These are phyloP conservation scores for Heliangelus exortis DNA, from an alignment of 2,797 vertebrate genomes.

Conservation along the genomic window DNA sequence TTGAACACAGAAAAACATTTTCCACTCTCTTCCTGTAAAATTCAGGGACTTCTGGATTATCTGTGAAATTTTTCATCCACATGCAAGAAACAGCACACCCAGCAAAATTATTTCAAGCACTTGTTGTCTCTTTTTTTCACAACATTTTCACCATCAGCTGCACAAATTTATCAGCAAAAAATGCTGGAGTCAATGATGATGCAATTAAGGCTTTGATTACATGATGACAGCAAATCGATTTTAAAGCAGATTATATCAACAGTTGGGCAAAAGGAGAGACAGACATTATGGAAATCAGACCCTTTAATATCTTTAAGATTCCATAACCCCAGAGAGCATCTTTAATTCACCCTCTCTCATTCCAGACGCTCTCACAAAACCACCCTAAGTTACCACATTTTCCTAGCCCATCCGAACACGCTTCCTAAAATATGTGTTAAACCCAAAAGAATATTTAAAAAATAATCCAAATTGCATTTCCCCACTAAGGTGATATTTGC, in stretches of 20 bases:
- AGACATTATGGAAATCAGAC: constrained; percentile 70
- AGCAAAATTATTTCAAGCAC: background rate
- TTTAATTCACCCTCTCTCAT: constrained; percentile 67
- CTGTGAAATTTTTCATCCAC: background rate
- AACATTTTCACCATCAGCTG: constrained; percentile 14
- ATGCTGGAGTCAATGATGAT: constrained; percentile 66
- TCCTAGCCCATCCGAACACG: constrained; percentile 36
- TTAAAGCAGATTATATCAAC: constrained; percentile 72
- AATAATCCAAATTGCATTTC: background rate
- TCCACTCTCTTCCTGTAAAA: background rate
- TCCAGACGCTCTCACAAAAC: constrained; percentile 59
- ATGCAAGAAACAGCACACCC: background rate
- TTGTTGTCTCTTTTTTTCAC: background rate
- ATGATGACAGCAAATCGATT: constrained; percentile 72
- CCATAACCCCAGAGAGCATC: constrained; percentile 63
- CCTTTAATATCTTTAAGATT: constrained; percentile 66
- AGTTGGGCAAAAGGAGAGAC: constrained; percentile 64
- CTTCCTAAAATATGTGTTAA: background rate
- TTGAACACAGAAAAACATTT: background rate
- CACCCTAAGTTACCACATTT: constrained; percentile 28
- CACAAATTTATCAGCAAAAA: constrained; percentile 54
- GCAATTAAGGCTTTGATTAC: constrained; percentile 71
- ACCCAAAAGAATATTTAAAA: background rate
- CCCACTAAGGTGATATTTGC: background rate
- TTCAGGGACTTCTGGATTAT: background rate